A percentile compares a stretch with the other conserved stretches of the same genome.
phyloP scores from a whole-genome alignment of 2,888 invertebrate genomes.

The Lycophotia porphyrea region DNA sequence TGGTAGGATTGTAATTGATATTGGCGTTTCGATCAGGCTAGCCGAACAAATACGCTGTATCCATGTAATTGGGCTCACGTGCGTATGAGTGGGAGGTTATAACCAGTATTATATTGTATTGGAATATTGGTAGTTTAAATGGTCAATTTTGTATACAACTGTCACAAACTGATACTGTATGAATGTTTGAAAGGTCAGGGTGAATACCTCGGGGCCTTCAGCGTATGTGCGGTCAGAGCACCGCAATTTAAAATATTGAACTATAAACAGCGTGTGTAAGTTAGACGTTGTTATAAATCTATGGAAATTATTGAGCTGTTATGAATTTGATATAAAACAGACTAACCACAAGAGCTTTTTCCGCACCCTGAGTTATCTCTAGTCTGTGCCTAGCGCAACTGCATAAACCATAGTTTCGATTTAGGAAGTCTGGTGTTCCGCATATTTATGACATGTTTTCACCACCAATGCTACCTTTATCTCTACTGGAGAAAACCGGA shows the following conservation, averaged over 20 bases:
- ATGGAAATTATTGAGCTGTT: conserved; percentile 7
- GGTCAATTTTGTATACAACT: conserved; percentile 16
- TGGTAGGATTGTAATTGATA: conserved; percentile 75
- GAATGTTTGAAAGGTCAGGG: conserved; percentile 1
- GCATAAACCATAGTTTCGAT: neutral
- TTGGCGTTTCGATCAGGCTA: conserved; percentile 65
- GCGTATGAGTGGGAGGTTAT: conserved; percentile 26
- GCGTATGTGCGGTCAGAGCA: neutral
- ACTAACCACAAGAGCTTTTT: conserved; percentile 12
- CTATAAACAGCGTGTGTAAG: neutral
- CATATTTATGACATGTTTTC: neutral
- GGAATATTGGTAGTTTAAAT: conserved; percentile 3
- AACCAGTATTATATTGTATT: conserved; percentile 13
- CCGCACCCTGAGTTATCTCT: neutral
- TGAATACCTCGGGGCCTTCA: neutral
- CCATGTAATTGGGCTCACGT: conserved; percentile 52
- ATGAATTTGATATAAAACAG: conserved; percentile 19
- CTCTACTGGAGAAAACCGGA: neutral
- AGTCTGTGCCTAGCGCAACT: neutral
- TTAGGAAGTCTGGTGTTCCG: neutral
- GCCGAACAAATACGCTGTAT: conserved; percentile 53
- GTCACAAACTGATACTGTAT: conserved; percentile 7
- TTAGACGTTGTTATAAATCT: neutral
- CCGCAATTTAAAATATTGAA: neutral
- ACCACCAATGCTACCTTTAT: neutral